Conservation (phyloP, 2,797 vertebrate genomes). For the Phalloptychus januarius region DNA sequence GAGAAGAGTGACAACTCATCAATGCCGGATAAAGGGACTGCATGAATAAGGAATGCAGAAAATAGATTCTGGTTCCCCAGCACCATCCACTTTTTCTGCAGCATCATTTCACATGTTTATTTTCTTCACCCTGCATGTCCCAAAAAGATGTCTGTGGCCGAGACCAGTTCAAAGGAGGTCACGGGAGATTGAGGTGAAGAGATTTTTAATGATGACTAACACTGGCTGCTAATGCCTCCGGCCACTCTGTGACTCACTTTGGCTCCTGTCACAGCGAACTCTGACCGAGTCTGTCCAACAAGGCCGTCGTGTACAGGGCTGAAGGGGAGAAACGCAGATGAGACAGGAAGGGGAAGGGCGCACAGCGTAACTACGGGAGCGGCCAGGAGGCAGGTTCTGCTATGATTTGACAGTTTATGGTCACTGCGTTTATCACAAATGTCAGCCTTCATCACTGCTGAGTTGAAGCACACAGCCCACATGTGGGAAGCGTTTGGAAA, state of each 20-base stretch:
- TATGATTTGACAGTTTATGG: slow-evolving; percentile 77
- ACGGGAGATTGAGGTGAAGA: slow-evolving; percentile 51
- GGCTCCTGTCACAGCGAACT: slow-evolving; percentile 61
- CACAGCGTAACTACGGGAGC: slow-evolving; percentile 59
- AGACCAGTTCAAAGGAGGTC: slow-evolving; percentile 52
- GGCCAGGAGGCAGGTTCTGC: slow-evolving; percentile 65
- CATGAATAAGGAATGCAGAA: slow-evolving; percentile 69
- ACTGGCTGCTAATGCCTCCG: slow-evolving; percentile 62
- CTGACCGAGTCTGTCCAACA: slow-evolving; percentile 69
- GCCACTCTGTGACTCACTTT: slow-evolving; percentile 71
- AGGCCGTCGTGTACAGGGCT: slow-evolving; percentile 45
- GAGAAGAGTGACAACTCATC: slow-evolving; percentile 77
- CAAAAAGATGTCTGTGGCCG: slow-evolving; percentile 38
- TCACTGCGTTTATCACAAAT: slow-evolving; percentile 79
- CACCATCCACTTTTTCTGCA: slow-evolving; percentile 36
- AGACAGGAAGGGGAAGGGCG: slow-evolving; percentile 56
- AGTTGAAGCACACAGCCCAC: slow-evolving; percentile 32
- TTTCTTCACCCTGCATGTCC: slow-evolving; percentile 27
- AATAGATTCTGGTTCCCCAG: slow-evolving; percentile 54
- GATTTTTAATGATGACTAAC: slow-evolving; percentile 70
- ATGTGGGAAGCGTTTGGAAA: slow-evolving; percentile 26
- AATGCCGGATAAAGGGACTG: slow-evolving; percentile 67
- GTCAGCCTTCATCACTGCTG: slow-evolving; percentile 70
- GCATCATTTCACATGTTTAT: slow-evolving; percentile 48
- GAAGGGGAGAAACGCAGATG: slow-evolving; percentile 52